Conservation (phyloP, 2,113 vertebrate species). For the Seriola rivoliana region DNA sequence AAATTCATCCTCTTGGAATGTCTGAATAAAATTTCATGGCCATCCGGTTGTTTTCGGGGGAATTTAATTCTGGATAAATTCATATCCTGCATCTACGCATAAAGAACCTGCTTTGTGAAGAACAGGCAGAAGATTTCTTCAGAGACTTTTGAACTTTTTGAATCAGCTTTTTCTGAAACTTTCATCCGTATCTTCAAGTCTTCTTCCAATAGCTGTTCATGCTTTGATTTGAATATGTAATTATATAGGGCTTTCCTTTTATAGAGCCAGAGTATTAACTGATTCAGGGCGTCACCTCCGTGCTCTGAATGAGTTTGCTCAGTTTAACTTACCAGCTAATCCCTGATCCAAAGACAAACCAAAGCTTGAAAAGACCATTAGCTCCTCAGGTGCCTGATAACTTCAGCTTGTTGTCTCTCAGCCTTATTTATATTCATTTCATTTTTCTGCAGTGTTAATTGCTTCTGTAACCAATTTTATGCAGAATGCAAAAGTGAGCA, state of each 20-base stretch:
- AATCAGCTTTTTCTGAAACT: not conserved
- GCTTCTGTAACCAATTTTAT: constrained; percentile 42
- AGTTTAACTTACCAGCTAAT: not conserved
- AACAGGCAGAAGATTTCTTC: not conserved
- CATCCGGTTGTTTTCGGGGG: too few relatives aligned
- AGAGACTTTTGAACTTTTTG: not conserved
- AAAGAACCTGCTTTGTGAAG: not conserved
- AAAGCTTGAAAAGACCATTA: constrained; percentile 13
- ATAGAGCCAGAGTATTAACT: not conserved
- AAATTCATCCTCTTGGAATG: not conserved
- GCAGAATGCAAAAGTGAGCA: constrained; percentile 47
- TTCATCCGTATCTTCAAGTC: not conserved
- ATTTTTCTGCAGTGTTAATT: constrained; percentile 54
- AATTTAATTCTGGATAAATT: too few relatives aligned
- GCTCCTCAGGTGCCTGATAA: constrained; percentile 31
- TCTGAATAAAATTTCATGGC: not conserved
- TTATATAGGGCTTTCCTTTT: not conserved
- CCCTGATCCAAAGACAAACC: constrained; percentile 27
- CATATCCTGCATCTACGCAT: not conserved
- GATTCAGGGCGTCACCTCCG: not conserved
- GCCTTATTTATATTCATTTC: constrained; percentile 60
- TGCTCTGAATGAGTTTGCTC: constrained; percentile 20
- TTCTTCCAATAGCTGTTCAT: not conserved
- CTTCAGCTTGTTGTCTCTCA: constrained; percentile 33
- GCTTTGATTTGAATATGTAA: not conserved